Conservation (phyloP, 2,888 invertebrate species). For the Hedya salicella region DNA sequence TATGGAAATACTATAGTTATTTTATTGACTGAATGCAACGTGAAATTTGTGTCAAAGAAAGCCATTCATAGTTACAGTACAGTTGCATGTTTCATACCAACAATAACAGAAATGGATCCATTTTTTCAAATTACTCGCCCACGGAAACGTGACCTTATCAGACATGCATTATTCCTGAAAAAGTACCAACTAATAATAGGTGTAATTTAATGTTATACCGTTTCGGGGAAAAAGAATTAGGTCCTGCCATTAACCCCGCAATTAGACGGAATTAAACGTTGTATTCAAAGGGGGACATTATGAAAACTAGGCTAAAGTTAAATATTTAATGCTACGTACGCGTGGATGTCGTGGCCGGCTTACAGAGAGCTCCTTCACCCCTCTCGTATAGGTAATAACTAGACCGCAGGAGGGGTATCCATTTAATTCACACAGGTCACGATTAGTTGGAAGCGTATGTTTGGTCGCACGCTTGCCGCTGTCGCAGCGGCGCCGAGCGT, state of each 20-base stretch:
- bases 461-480: conserved; percentile 44
- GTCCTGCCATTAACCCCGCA: conserved; percentile 47
- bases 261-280: conserved; percentile 53
- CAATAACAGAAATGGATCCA: not conserved
- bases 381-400: not conserved
- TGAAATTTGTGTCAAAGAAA: no score
- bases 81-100: conserved; percentile 2
- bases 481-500: conserved; percentile 52
- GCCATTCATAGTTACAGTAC: not conserved
- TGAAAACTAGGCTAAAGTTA: conserved; percentile 57
- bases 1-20: no score
- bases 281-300: conserved; percentile 53
- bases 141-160: not conserved
- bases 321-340: conserved; percentile 56
- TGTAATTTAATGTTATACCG: conserved; percentile 33
- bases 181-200: conserved; percentile 29
- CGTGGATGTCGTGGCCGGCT: conserved; percentile 46
- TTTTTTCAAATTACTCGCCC: conserved; percentile 5
- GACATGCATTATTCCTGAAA: conserved; percentile 16
- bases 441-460: conserved; percentile 48
- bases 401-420: conserved; percentile 8
- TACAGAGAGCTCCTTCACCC: conserved; percentile 46
- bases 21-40: not conserved
- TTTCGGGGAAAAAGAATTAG: conserved; percentile 46
- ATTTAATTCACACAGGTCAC: conserved; percentile 45